Percentiles rank a stretch among this genome's conserved stretches.
These are phyloP conservation scores for Pluvialis apricaria DNA, from an alignment of 2,113 vertebrate species.

Conservation along the genomic window DNA sequence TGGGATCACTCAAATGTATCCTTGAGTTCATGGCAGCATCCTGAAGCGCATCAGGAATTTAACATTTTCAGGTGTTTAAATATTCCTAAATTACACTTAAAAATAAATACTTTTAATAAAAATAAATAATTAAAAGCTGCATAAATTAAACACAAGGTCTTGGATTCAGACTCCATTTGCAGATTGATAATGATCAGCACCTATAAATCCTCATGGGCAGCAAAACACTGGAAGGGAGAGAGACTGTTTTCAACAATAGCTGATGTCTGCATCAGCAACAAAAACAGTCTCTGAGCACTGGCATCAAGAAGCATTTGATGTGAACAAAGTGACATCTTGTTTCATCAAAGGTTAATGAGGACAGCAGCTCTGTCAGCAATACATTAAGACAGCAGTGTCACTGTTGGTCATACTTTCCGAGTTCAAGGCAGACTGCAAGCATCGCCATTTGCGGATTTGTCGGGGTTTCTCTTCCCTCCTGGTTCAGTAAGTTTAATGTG, in stretches of 20 bases:
- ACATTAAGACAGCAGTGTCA: conserved; percentile 52
- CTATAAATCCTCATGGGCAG: background rate
- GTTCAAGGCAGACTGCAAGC: conserved; percentile 13
- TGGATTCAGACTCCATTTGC: background rate
- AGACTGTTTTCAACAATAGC: conserved; percentile 44
- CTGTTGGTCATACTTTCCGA: background rate
- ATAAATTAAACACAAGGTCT: background rate
- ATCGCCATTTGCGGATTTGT: background rate
- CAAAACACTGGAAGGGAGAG: background rate
- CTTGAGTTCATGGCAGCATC: background rate
- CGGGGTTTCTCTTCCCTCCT: background rate
- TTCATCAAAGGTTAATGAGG: conserved; percentile 64
- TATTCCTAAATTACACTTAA: background rate
- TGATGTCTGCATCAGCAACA: conserved; percentile 41
- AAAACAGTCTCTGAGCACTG: conserved; percentile 44
- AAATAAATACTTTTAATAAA: background rate
- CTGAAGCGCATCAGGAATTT: background rate
- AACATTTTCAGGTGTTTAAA: background rate
- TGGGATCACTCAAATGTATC: background rate
- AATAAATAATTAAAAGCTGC: background rate
- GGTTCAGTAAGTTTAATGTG: background rate
- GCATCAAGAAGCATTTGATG: conserved; percentile 57
- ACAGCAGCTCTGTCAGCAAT: conserved; percentile 59
- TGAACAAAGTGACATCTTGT: conserved; percentile 64
- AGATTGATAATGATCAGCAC: conserved; percentile 7